Evolutionary conservation across 2,888 invertebrate species (phyloP).

Genomic region (Drosophila sordidula): DNA sequence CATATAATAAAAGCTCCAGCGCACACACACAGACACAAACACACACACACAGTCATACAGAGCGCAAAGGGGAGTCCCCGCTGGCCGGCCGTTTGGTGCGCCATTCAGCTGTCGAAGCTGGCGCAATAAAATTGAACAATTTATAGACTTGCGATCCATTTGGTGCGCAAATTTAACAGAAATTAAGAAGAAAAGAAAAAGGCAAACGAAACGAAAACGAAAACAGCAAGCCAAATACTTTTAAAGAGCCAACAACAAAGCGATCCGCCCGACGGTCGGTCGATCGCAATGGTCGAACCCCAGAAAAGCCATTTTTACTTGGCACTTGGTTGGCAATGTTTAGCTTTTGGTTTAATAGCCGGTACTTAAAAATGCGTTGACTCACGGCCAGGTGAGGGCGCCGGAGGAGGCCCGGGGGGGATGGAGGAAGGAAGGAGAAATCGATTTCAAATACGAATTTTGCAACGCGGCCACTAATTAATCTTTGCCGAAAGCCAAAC

Average conservation of each 20-base stretch:
- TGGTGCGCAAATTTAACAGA: slow-evolving; percentile 73
- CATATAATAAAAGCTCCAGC: slow-evolving; percentile 49
- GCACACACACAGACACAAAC: slow-evolving; percentile 20
- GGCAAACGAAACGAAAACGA: slow-evolving; percentile 7
- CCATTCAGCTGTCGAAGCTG: slow-evolving; percentile 83
- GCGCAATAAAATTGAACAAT: slow-evolving; percentile 82
- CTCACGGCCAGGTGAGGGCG: slow-evolving; percentile 47
- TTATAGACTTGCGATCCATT: slow-evolving; percentile 79
- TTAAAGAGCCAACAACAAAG: slow-evolving; percentile 32
- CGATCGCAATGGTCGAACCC: slow-evolving; percentile 1
- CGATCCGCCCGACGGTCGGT: neutral
- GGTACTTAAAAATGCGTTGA: slow-evolving; percentile 77
- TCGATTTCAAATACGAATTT: slow-evolving; percentile 30
- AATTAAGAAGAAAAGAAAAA: slow-evolving; percentile 44
- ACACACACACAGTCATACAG: slow-evolving; percentile 6
- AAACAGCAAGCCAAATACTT: slow-evolving; percentile 34
- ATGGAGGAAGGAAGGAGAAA: slow-evolving; percentile 32
- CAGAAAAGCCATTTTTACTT: slow-evolving; percentile 55
- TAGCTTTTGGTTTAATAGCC: slow-evolving; percentile 77
- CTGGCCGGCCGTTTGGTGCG: slow-evolving; percentile 40
- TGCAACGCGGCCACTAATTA: slow-evolving; percentile 66
- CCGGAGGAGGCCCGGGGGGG: neutral
- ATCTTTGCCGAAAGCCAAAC: slow-evolving; percentile 45
- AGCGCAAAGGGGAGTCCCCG: slow-evolving; percentile 22
- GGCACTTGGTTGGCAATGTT: slow-evolving; percentile 57